Conservation (phyloP, 2,113 vertebrate species). For the Ornithorhynchus anatinus region DNA sequence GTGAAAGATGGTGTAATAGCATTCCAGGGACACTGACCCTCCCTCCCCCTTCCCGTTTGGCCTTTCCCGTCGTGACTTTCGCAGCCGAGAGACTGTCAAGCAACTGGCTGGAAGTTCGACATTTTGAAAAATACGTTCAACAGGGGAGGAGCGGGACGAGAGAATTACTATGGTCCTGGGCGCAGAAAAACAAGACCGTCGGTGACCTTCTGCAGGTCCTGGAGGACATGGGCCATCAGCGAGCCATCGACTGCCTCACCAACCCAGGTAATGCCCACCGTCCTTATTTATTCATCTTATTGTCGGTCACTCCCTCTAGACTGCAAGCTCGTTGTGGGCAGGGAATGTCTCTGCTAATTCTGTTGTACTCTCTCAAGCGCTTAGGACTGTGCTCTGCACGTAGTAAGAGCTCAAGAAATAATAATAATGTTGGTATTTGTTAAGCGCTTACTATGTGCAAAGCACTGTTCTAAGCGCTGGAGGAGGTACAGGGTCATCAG, state of each 20-base stretch:
- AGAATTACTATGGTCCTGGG: conserved; percentile 81
- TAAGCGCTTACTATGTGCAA: no score
- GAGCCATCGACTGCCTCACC: conserved; percentile 70
- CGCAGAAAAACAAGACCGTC: conserved; percentile 75
- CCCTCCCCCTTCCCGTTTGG: background rate
- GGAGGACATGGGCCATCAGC: conserved; percentile 73
- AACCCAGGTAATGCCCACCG: conserved; percentile 56
- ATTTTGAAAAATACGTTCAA: conserved; percentile 66
- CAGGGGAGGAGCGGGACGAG: conserved; percentile 74
- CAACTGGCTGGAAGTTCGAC: conserved; percentile 72
- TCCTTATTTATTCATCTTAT: background rate
- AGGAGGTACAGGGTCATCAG: no score
- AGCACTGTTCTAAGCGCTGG: no score
- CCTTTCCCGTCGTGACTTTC: conserved; percentile 2
- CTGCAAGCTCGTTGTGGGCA: no score
- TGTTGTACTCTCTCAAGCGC: no score
- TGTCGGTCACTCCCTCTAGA: background rate
- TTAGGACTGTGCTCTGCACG: no score
- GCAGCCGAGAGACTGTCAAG: conserved; percentile 68
- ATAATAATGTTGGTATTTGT: no score
- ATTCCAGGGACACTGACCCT: background rate
- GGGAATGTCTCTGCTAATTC: no score
- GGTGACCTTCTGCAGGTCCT: conserved; percentile 72
- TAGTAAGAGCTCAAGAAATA: no score
- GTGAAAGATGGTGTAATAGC: background rate